Percentiles rank a stretch among this genome's conserved stretches.
Conservation (phyloP, 2,797 vertebrate genomes). For the Heteromormyrus szaboi region DNA sequence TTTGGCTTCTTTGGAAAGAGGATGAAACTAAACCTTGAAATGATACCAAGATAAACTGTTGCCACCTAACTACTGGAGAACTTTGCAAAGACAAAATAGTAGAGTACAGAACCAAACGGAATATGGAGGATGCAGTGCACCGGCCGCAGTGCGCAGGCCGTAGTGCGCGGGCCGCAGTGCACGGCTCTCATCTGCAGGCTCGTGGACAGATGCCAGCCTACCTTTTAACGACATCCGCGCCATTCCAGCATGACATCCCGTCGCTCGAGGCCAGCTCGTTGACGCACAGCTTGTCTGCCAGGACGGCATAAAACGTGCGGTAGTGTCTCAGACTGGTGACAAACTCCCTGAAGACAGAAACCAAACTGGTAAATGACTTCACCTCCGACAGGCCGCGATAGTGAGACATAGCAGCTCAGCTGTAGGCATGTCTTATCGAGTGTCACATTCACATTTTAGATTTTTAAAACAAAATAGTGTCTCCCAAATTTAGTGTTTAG, state of each 20-base stretch:
- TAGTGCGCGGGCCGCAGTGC: neutral
- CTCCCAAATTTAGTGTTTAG: neutral
- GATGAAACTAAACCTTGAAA: neutral
- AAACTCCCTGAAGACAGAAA: conserved; percentile 63
- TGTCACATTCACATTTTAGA: neutral
- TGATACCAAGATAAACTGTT: neutral
- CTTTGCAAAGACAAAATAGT: neutral
- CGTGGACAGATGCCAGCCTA: conserved; percentile 36
- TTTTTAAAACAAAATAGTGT: neutral
- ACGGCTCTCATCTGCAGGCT: neutral
- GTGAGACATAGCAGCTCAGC: neutral
- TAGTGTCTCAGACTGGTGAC: conserved; percentile 62
- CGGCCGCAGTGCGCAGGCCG: neutral
- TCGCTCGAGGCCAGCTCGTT: conserved; percentile 66
- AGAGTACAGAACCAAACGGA: neutral
- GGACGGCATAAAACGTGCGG: conserved; percentile 65
- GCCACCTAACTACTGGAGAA: neutral
- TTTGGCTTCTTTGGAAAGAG: neutral
- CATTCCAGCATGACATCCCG: conserved; percentile 73
- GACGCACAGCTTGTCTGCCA: conserved; percentile 73
- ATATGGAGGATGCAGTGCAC: neutral
- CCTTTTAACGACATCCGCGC: conserved; percentile 70
- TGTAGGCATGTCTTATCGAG: neutral
- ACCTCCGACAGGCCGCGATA: neutral
- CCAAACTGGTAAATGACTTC: neutral